phyloP scores from a whole-genome alignment of 2,113 vertebrate species.

The Apeltes quadracus region DNA sequence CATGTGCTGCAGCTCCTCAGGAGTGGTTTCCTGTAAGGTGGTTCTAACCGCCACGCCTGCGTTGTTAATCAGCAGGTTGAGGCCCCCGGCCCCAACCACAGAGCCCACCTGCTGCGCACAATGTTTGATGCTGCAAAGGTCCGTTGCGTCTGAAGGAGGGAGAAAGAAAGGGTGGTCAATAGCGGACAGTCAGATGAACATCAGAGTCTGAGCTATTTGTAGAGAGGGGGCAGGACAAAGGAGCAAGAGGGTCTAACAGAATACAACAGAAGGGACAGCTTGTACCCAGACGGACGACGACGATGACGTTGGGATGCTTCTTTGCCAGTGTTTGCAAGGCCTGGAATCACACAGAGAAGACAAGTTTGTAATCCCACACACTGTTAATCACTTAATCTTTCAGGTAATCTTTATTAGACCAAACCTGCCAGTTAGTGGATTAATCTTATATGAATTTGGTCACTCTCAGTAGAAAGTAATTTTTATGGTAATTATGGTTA shows the following conservation, averaged over 20 bases:
- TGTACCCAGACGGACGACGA: conserved; percentile 53
- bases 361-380: background rate
- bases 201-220: conserved; percentile 13
- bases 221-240: background rate
- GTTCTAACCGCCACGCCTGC: conserved; percentile 57
- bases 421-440: background rate
- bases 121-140: conserved; percentile 77
- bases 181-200: conserved; percentile 28
- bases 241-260: background rate
- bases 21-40: conserved; percentile 58
- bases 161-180: conserved; percentile 26
- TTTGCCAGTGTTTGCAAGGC: conserved; percentile 49
- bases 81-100: conserved; percentile 67
- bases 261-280: background rate
- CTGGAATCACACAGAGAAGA: conserved; percentile 39
- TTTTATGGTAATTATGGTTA: too few relatives aligned
- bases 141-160: conserved; percentile 56
- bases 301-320: conserved; percentile 52
- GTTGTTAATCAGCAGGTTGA: conserved; percentile 83
- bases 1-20: conserved; percentile 72
- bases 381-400: background rate
- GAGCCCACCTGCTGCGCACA: conserved; percentile 70
- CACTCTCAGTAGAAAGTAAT: background rate
- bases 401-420: background rate
- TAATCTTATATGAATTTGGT: background rate